Base-by-base conservation (phyloP, 2,888 invertebrate genomes). In the Boloria selene region DNA sequence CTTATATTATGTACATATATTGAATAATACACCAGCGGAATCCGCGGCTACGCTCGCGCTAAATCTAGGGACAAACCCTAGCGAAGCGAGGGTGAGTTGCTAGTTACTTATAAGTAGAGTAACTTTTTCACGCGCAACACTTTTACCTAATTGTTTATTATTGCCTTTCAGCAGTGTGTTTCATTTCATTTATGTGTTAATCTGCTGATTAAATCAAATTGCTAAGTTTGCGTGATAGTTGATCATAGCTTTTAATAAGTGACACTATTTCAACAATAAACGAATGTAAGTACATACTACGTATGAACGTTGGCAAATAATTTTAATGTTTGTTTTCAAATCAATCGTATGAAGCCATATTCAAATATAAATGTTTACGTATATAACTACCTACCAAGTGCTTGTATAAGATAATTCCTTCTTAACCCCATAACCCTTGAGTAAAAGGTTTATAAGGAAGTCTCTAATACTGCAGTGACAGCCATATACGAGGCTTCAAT, bases 201-300 rank as follows among this genome's bases (percentile, higher is more conserved):
- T 49, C 45, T 45, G 31, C 31, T 58, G 81, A 85, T 83, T 85
- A 89, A 88, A 88, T 89, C 87, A 87, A 88, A 87, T 88, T 85
- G 84, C 81, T 74, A 76, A 76, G 74, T 73, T 88, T 79, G 88
- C 89, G 87, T 89, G 89, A 79, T 84, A 78, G 71, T 16, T 47
- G 26, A 50, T 72, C 76, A 81, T 83, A 77, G 79, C 81, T 79
- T 81, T 74, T 68, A 73, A 74, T 73, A 74, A 76, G 74, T 74
- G 54, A 31, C 7, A 31, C 31, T 55, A 22, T 22, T n/a, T 44
- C n/a, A 45, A 44, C 22, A 44, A 44, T 58, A 26, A 49, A 13
- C 1, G 6, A 22, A 47, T 58, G 16, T 47, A 58, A 42, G 18
- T n/a, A n/a, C n/a, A n/a, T n/a, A n/a, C n/a, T n/a, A 42, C 5